phyloP scores from a whole-genome alignment of 2,113 vertebrate species.

The Fregata magnificens region DNA sequence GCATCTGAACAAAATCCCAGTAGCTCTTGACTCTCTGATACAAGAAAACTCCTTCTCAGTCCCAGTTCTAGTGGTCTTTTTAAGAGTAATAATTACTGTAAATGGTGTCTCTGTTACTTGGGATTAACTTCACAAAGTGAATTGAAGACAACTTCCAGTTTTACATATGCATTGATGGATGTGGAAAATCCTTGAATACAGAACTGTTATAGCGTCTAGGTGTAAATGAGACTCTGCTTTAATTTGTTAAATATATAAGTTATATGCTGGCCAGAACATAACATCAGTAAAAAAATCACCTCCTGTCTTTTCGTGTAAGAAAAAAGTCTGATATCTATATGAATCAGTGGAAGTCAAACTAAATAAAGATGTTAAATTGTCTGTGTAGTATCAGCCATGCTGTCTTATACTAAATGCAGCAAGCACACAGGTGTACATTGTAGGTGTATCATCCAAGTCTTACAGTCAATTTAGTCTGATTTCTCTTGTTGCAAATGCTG shows the following conservation, averaged over 20 bases:
- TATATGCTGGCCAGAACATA: not conserved
- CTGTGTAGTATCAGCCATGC: not conserved
- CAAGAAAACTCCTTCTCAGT: not conserved
- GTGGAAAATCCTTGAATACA: not conserved
- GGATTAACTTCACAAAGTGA: not conserved
- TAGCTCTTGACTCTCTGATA: not conserved
- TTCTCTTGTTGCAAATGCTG: not conserved
- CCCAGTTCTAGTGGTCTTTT: not conserved
- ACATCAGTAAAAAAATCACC: not conserved
- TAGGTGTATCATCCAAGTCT: not conserved
- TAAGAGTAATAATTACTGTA: not conserved
- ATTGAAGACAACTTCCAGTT: not conserved
- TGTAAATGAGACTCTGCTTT: not conserved
- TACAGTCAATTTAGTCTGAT: not conserved
- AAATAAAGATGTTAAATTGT: not conserved
- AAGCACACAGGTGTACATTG: not conserved
- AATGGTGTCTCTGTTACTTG: not conserved
- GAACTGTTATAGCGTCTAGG: not conserved
- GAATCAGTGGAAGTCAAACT: not conserved
- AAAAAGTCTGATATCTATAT: not conserved
- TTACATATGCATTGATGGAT: not conserved
- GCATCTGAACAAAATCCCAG: not conserved
- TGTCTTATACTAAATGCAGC: not conserved
- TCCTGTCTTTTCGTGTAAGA: not conserved
- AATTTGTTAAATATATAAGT: not conserved